These are phyloP conservation scores for Hyperopisus bebe DNA, from an alignment of 2,113 vertebrate genomes.

Conservation along the genomic window DNA sequence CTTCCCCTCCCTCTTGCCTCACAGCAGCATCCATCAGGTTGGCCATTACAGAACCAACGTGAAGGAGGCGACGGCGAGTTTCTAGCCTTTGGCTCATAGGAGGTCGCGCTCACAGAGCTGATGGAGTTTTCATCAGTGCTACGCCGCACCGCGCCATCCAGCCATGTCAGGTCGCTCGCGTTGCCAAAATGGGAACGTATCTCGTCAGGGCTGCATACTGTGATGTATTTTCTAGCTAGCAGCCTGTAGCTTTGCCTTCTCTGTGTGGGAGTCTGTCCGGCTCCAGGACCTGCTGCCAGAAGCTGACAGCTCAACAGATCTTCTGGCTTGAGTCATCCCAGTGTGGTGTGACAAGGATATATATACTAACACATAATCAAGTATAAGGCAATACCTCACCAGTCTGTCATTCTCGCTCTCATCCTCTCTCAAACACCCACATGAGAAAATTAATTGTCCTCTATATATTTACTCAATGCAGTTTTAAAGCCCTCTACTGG, in stretches of 20 bases:
- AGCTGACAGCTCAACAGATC: slow-evolving; percentile 2
- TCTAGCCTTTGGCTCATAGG: neutral
- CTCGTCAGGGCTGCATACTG: neutral
- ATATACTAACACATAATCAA: neutral
- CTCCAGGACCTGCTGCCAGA: neutral
- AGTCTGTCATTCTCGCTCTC: neutral
- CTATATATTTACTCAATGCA: neutral
- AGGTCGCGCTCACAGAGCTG: neutral
- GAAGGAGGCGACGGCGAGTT: neutral
- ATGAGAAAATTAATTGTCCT: neutral
- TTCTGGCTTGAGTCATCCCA: slow-evolving; percentile 15
- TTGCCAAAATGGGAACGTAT: neutral
- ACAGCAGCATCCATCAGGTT: neutral
- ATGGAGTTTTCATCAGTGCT: neutral
- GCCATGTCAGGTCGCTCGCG: neutral
- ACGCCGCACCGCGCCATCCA: neutral
- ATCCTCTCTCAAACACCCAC: neutral
- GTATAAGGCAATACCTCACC: neutral
- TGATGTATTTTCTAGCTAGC: neutral
- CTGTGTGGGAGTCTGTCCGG: neutral
- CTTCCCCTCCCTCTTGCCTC: no score
- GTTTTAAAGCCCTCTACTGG: neutral
- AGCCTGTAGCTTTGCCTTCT: neutral
- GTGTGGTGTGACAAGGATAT: neutral
- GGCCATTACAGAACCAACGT: neutral